Evolutionary conservation across 2,888 invertebrate species (phyloP).

Genomic region (Choreutis nemorana): DNA sequence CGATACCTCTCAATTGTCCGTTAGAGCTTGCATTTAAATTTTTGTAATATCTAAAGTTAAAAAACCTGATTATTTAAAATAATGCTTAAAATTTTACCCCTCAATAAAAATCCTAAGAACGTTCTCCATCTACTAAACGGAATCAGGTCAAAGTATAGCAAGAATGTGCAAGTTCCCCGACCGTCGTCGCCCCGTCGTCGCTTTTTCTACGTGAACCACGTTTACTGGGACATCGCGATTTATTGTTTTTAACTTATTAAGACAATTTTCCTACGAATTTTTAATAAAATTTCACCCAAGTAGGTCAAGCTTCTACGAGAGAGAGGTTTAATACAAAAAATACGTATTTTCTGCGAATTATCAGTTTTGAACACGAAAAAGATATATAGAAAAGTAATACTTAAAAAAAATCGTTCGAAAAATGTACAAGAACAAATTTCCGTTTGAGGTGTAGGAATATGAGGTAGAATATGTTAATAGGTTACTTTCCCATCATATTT

Average conservation of each 20-base stretch:
- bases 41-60: no score
- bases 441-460: no score
- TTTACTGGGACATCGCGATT: slow-evolving; percentile 15
- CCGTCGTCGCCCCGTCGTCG: slow-evolving; percentile 29
- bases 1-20: no score
- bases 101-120: no score
- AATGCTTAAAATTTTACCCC: no score
- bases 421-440: no score
- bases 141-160: slow-evolving; percentile 41
- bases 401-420: slow-evolving; percentile 2
- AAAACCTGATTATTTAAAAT: no score
- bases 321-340: slow-evolving; percentile 1
- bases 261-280: no score
- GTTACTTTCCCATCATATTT: no score
- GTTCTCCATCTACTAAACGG: no score
- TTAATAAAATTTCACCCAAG: slow-evolving; percentile 4
- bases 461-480: no score
- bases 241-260: slow-evolving; percentile 14
- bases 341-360: slow-evolving; percentile 3
- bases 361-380: slow-evolving; percentile 1
- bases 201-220: slow-evolving; percentile 25
- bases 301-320: slow-evolving; percentile 3
- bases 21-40: no score
- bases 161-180: slow-evolving; percentile 26
- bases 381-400: slow-evolving; percentile 5